A percentile compares a stretch with the other conserved stretches of the same genome.
phyloP scores from a whole-genome alignment of 2,888 invertebrate genomes.

The Phaedon cochleariae region DNA sequence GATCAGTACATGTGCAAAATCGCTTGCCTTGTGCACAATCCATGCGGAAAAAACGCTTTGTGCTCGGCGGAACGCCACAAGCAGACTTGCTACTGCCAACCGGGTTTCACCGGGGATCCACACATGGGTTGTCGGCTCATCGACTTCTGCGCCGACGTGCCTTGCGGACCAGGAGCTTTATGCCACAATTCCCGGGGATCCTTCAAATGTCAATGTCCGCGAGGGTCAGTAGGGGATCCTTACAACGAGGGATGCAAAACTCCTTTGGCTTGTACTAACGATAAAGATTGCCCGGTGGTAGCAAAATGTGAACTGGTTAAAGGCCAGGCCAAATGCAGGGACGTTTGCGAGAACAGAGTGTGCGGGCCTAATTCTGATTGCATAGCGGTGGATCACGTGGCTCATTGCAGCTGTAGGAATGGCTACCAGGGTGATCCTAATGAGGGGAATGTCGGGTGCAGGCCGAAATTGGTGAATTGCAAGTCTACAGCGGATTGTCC shows the following conservation, averaged over 20 bases:
- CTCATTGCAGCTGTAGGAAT: slow-evolving; percentile 79
- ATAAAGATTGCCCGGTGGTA: slow-evolving; percentile 81
- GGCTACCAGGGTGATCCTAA: slow-evolving; percentile 83
- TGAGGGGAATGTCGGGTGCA: slow-evolving; percentile 76
- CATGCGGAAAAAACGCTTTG: slow-evolving; percentile 85
- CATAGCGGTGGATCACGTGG: slow-evolving; percentile 76
- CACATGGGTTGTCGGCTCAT: slow-evolving; percentile 74
- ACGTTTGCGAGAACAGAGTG: slow-evolving; percentile 79
- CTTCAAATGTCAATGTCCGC: slow-evolving; percentile 81
- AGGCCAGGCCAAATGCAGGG: slow-evolving; percentile 81
- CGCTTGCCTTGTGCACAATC: slow-evolving; percentile 83
- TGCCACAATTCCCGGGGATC: slow-evolving; percentile 84
- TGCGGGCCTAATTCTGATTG: slow-evolving; percentile 90
- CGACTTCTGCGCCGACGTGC: slow-evolving; percentile 80
- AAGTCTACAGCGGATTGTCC: slow-evolving; percentile 77
- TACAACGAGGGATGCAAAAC: slow-evolving; percentile 83
- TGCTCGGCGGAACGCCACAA: slow-evolving; percentile 86
- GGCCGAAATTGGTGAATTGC: slow-evolving; percentile 78
- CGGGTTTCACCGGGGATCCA: slow-evolving; percentile 86
- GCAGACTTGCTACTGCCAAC: slow-evolving; percentile 85
- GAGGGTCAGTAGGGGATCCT: slow-evolving; percentile 84
- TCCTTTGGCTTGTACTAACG: slow-evolving; percentile 81
- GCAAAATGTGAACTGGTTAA: slow-evolving; percentile 79
- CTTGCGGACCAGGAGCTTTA: slow-evolving; percentile 81
- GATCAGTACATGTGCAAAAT: slow-evolving; percentile 85